phyloP scores from a whole-genome alignment of 37 sponge, comb jelly and placozoan species.

The Mnemiopsis leidyi region DNA sequence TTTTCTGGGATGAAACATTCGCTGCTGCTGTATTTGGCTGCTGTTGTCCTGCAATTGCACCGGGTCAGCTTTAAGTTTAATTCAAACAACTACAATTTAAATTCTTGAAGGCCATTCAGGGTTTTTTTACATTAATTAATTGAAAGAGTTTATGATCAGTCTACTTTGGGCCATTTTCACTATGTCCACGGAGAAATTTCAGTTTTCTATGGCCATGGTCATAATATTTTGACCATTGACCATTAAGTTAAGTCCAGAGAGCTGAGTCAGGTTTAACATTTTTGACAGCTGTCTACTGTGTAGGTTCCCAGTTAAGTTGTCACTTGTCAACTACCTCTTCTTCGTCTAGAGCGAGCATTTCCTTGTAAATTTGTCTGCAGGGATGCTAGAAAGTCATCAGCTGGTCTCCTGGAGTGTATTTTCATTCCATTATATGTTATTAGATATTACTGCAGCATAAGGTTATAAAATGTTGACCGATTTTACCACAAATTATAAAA shows the following conservation, averaged over 20 bases:
- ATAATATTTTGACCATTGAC: too few relatives aligned
- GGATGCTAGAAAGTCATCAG: conserved; percentile 51
- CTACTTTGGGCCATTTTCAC: too few relatives aligned
- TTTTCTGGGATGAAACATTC: not conserved
- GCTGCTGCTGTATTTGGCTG: not conserved
- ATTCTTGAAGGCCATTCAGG: not conserved
- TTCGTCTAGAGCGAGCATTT: not conserved
- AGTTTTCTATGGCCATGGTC: too few relatives aligned
- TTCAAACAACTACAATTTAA: too few relatives aligned
- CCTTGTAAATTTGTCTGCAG: conserved; percentile 1
- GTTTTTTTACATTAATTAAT: not conserved
- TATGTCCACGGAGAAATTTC: too few relatives aligned
- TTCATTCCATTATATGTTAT: too few relatives aligned
- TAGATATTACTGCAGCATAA: not conserved
- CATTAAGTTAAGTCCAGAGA: too few relatives aligned
- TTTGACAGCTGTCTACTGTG: too few relatives aligned
- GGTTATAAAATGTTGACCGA: not conserved
- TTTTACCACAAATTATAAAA: not conserved
- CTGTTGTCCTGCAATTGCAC: not conserved
- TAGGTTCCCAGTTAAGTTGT: not conserved
- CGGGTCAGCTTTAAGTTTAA: too few relatives aligned
- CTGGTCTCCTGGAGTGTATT: not conserved
- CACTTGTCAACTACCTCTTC: not conserved
- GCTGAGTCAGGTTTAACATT: too few relatives aligned
- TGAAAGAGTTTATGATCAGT: not conserved